Percentiles rank a stretch among this genome's conserved stretches.
Conservation (phyloP, 2,888 invertebrate species). For the Conistra vaccinii region DNA sequence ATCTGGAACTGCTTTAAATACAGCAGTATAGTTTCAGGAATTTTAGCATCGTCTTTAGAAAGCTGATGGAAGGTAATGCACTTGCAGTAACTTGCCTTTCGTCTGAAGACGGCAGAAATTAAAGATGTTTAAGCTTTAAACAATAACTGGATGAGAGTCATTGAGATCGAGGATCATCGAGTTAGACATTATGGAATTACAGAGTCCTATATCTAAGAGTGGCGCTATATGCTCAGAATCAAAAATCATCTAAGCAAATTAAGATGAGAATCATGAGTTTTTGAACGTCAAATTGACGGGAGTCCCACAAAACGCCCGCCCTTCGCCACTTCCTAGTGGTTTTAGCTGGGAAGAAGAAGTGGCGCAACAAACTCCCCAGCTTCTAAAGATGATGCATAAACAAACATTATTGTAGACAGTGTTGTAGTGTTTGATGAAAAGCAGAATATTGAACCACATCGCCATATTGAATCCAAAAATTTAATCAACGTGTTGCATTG, state of each 20-base stretch:
- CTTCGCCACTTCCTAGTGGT: neutral
- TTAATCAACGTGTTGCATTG: neutral
- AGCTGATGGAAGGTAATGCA: neutral
- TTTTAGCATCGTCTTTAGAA: constrained; percentile 3
- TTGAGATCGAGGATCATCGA: neutral
- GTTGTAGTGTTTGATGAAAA: neutral
- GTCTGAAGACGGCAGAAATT: neutral
- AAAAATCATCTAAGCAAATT: neutral
- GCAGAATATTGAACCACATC: neutral
- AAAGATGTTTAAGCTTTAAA: neutral
- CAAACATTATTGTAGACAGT: neutral
- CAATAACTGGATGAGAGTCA: neutral
- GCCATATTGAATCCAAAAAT: neutral
- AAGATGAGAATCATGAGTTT: neutral
- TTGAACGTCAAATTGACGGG: neutral
- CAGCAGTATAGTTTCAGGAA: neutral
- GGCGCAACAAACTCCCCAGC: neutral
- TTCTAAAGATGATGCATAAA: neutral
- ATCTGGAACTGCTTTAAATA: neutral
- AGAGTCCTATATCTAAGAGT: neutral
- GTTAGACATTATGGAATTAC: neutral
- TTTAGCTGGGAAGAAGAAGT: neutral
- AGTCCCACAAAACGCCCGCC: neutral
- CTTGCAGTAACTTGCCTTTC: neutral
- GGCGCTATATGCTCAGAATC: neutral